Percentiles rank a stretch among this genome's conserved stretches.
phyloP scores from a whole-genome alignment of 2,888 invertebrate genomes.

The Watsonalla cultraria region DNA sequence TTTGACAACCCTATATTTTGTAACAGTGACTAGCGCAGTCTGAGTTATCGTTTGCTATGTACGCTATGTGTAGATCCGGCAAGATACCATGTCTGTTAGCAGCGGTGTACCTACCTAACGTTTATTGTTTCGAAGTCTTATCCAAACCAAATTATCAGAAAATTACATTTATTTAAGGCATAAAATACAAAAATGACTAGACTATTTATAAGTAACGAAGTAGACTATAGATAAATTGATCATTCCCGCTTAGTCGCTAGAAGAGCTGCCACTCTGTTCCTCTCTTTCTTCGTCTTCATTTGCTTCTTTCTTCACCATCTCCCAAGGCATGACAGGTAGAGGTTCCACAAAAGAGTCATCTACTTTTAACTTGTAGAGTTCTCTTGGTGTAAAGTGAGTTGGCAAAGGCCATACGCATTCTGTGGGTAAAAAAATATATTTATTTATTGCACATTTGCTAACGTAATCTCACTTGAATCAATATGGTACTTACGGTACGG shows the following conservation, averaged over 20 bases:
- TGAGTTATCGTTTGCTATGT: no score
- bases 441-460: no score
- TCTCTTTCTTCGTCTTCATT: constrained; percentile 46
- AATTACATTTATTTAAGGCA: constrained; percentile 1
- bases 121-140: no score
- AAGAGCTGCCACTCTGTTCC: constrained; percentile 43
- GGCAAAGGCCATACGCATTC: constrained; percentile 67
- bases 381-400: constrained; percentile 61
- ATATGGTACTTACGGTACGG: no score
- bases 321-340: constrained; percentile 71
- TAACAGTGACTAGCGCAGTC: no score
- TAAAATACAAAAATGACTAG: constrained; percentile 25
- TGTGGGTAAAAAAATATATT: constrained; percentile 17
- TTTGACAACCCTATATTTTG: no score
- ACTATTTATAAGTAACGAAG: neutral
- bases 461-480: no score
- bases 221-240: neutral
- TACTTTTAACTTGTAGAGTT: constrained; percentile 61
- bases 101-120: no score
- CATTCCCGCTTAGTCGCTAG: constrained; percentile 39
- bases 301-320: constrained; percentile 46
- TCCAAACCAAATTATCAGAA: neutral
- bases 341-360: constrained; percentile 70
- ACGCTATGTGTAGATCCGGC: no score
- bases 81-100: no score